Conservation (phyloP, 1,140 invertebrate genomes). For the Nomia melanderi region DNA sequence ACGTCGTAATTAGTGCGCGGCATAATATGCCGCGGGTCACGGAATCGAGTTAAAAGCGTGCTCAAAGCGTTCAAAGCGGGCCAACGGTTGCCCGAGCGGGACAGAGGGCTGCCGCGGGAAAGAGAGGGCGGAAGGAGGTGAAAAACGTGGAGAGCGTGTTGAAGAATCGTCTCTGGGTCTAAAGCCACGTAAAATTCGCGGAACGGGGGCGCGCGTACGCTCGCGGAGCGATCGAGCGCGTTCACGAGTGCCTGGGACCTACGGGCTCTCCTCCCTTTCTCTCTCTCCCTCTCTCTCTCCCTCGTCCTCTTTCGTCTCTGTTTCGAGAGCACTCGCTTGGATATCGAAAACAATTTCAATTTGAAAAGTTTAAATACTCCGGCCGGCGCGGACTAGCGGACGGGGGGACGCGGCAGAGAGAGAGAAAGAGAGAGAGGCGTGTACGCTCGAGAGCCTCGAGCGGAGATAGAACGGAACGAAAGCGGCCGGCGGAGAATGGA, state of each 20-base stretch:
- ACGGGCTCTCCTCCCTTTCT: background rate
- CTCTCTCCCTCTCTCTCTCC: background rate
- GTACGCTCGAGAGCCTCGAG: constrained; percentile 37
- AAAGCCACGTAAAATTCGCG: constrained; percentile 39
- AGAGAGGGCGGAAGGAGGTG: background rate
- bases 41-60: constrained; percentile 28
- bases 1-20: constrained; percentile 34
- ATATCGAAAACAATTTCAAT: constrained; percentile 78
- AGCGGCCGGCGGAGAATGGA: constrained; percentile 26
- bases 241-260: background rate
- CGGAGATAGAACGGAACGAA: constrained; percentile 40
- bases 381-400: too few species aligned
- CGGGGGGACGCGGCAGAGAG: background rate
- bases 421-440: constrained; percentile 19
- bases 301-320: too few species aligned
- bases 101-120: background rate
- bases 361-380: constrained; percentile 75
- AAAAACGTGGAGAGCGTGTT: constrained; percentile 32
- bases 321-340: constrained; percentile 66
- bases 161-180: constrained; percentile 9
- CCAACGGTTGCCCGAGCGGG: background rate
- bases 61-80: constrained; percentile 25
- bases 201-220: background rate
- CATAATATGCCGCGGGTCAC: constrained; percentile 23
- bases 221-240: background rate